Conservation (phyloP, 2,888 invertebrate genomes). For the Trichogramma evanescens region DNA sequence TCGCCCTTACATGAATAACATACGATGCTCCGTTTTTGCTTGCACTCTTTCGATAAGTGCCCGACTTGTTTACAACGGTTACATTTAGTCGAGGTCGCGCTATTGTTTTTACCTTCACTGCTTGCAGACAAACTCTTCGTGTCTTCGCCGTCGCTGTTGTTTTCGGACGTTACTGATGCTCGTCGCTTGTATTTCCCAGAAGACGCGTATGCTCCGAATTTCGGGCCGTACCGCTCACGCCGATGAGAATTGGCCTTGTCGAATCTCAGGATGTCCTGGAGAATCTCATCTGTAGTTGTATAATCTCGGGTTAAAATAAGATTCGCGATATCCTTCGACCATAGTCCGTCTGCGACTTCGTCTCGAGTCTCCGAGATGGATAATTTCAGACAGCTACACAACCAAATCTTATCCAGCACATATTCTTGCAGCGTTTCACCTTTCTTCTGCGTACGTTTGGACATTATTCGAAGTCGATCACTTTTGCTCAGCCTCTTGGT, state of each 20-base stretch:
- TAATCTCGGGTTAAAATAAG: neutral
- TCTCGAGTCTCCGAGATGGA: constrained; percentile 11
- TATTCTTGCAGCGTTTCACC: constrained; percentile 11
- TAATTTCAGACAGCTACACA: constrained; percentile 12
- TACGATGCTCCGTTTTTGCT: neutral
- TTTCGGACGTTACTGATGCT: too few relatives aligned
- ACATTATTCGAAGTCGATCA: constrained; percentile 10
- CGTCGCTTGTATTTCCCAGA: too few relatives aligned
- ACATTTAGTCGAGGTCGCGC: neutral
- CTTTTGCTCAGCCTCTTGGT: neutral
- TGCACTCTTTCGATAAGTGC: constrained; percentile 1
- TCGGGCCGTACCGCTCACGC: neutral
- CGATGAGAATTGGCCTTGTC: neutral
- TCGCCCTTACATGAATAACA: constrained; percentile 6
- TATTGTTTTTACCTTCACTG: too few relatives aligned
- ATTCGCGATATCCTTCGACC: constrained; percentile 7
- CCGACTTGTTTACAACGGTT: constrained; percentile 2
- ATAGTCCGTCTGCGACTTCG: constrained; percentile 9
- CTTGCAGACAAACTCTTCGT: too few relatives aligned
- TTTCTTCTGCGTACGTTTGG: neutral
- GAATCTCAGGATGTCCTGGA: constrained; percentile 7
- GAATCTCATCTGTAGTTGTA: constrained; percentile 6
- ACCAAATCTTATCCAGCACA: constrained; percentile 19
- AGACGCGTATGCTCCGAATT: too few relatives aligned
- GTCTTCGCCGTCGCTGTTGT: too few relatives aligned